These are phyloP conservation scores for Malthinus flaveolus DNA, from an alignment of 2,888 invertebrate genomes.

Conservation along the genomic window DNA sequence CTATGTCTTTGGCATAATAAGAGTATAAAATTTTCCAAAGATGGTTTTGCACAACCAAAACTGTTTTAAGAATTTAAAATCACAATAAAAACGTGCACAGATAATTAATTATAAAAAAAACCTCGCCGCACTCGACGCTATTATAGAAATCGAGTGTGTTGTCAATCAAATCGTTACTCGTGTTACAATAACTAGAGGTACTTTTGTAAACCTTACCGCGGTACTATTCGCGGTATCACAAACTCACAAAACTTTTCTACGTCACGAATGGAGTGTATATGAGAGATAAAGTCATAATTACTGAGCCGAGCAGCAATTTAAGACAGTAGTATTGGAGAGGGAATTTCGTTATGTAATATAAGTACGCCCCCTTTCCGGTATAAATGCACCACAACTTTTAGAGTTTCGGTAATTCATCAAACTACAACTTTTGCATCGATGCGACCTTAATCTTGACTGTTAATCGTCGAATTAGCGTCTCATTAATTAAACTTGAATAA, in stretches of 20 bases:
- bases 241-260: conserved; percentile 4
- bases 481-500: conserved; percentile 3
- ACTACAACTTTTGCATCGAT: background rate
- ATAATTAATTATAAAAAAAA: too few relatives aligned
- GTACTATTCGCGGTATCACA: conserved; percentile 16
- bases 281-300: conserved; percentile 34
- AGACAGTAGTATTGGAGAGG: conserved; percentile 28
- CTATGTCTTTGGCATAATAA: conserved; percentile 28
- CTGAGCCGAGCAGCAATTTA: conserved; percentile 32
- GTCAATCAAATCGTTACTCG: conserved; percentile 11
- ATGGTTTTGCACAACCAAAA: conserved; percentile 17
- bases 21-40: conserved; percentile 30
- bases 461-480: background rate
- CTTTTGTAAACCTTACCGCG: conserved; percentile 17
- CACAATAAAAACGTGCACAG: conserved; percentile 22
- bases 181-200: conserved; percentile 23
- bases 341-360: conserved; percentile 27
- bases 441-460: conserved; percentile 2
- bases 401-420: conserved; percentile 2
- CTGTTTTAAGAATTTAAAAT: conserved; percentile 10
- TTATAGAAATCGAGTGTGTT: background rate
- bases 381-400: conserved; percentile 7
- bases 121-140: background rate
- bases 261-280: conserved; percentile 26
- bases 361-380: conserved; percentile 29